phyloP scores from a whole-genome alignment of 2,888 invertebrate genomes.

The Eupeodes latifasciatus region DNA sequence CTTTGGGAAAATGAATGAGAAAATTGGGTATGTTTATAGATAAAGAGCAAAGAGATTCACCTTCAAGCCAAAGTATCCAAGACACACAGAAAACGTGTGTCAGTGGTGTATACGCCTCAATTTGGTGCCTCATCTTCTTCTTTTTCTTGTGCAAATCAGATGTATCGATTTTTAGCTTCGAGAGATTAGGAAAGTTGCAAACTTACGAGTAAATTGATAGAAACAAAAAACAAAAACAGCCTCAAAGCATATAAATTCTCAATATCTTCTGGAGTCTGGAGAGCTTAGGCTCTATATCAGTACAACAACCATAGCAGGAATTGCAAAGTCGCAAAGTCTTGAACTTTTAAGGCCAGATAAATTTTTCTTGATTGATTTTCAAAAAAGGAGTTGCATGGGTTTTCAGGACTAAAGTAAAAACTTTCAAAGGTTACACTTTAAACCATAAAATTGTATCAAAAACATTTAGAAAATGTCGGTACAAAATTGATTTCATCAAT shows the following conservation, averaged over 20 bases:
- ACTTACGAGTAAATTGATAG: conserved; percentile 14
- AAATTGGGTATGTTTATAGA: conserved; percentile 40
- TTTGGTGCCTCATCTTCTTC: conserved; percentile 47
- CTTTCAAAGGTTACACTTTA: too few species aligned
- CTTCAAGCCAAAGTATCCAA: not conserved
- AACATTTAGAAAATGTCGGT: too few species aligned
- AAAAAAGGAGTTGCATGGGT: too few species aligned
- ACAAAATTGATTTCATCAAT: too few species aligned
- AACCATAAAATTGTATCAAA: too few species aligned
- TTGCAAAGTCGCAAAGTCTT: not conserved
- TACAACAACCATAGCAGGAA: not conserved
- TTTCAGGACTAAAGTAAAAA: too few species aligned
- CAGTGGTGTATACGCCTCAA: conserved; percentile 59
- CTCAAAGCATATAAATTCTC: conserved; percentile 60
- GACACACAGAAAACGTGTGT: conserved; percentile 38
- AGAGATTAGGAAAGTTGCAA: conserved; percentile 69
- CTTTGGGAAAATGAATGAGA: conserved; percentile 43
- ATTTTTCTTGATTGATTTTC: too few species aligned
- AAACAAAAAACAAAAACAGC: conserved; percentile 9
- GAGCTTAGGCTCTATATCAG: conserved; percentile 56
- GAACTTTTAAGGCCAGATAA: too few species aligned
- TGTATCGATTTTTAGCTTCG: conserved; percentile 67
- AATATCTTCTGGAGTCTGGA: conserved; percentile 41
- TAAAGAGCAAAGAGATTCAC: conserved; percentile 14
- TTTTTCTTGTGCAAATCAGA: conserved; percentile 25